Evolutionary conservation across 2,888 invertebrate genomes (phyloP).

Genomic region (Panzeria rudis): DNA sequence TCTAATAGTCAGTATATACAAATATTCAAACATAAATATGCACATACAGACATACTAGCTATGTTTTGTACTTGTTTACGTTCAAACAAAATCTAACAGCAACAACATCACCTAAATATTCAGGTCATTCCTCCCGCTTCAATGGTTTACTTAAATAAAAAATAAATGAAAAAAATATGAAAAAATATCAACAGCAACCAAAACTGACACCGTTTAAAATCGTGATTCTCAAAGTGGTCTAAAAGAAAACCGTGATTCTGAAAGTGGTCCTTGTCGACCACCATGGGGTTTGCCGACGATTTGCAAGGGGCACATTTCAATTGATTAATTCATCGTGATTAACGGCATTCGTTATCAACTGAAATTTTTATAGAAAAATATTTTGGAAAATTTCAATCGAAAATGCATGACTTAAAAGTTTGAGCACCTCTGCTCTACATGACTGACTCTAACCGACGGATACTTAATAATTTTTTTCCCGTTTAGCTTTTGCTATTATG

Average conservation of each 20-base stretch:
- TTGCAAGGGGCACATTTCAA: too few relatives aligned
- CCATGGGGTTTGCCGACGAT: not conserved
- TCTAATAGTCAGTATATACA: constrained; percentile 15
- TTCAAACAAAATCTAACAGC: constrained; percentile 50
- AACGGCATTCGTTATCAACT: not conserved
- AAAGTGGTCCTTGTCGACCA: not conserved
- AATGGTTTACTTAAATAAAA: constrained; percentile 64
- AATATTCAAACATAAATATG: not conserved
- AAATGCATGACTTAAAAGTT: not conserved
- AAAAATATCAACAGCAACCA: not conserved
- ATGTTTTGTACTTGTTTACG: constrained; percentile 56
- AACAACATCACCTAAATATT: constrained; percentile 70
- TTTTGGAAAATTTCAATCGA: not conserved
- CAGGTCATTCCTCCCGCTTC: constrained; percentile 76
- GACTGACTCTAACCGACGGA: constrained; percentile 61
- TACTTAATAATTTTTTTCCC: constrained; percentile 63
- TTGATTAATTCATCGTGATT: too few relatives aligned
- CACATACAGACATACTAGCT: constrained; percentile 28
- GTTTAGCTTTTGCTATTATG: constrained; percentile 30
- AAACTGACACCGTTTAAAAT: constrained; percentile 45
- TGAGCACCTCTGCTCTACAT: constrained; percentile 12
- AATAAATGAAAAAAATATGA: constrained; percentile 46
- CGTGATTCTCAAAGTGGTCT: not conserved
- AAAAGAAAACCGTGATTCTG: not conserved
- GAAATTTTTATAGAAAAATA: not conserved